Evolutionary conservation across 2,888 invertebrate species (phyloP).

Genomic region (Hoplodrina blanda): DNA sequence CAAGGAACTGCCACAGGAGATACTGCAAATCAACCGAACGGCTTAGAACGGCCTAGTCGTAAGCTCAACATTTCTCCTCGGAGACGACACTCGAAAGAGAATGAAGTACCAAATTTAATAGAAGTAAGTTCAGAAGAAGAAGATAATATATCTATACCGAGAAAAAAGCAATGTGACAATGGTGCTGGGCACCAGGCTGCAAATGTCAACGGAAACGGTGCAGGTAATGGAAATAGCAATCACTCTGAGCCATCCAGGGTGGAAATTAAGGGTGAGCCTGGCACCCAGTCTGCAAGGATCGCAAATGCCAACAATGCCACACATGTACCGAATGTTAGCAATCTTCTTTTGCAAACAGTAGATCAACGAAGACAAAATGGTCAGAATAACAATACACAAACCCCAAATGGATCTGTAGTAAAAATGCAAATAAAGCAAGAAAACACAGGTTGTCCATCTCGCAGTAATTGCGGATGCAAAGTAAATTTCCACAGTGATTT

Average conservation of each 20-base stretch:
- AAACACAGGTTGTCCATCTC: constrained; percentile 59
- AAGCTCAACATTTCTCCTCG: constrained; percentile 86
- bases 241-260: constrained; percentile 62
- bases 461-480: constrained; percentile 60
- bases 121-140: constrained; percentile 89
- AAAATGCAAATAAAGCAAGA: constrained; percentile 72
- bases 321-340: constrained; percentile 51
- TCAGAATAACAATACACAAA: constrained; percentile 51
- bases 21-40: constrained; percentile 60
- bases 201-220: constrained; percentile 53
- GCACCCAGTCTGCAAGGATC: constrained; percentile 65
- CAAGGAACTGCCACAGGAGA: constrained; percentile 46
- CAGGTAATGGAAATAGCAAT: constrained; percentile 37
- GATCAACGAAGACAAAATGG: constrained; percentile 45
- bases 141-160: constrained; percentile 78
- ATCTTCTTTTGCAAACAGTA: constrained; percentile 50
- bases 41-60: constrained; percentile 84
- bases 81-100: constrained; percentile 83
- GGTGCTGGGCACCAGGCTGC: constrained; percentile 53
- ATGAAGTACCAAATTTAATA: constrained; percentile 80
- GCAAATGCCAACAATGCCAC: constrained; percentile 40
- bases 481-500: constrained; percentile 49
- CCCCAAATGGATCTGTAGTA: constrained; percentile 37
- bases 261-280: constrained; percentile 80
- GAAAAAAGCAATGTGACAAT: constrained; percentile 77